A percentile compares a stretch with the other conserved stretches of the same genome.
phyloP scores from a whole-genome alignment of 2,113 vertebrate species.

The Nansenia antarctica region DNA sequence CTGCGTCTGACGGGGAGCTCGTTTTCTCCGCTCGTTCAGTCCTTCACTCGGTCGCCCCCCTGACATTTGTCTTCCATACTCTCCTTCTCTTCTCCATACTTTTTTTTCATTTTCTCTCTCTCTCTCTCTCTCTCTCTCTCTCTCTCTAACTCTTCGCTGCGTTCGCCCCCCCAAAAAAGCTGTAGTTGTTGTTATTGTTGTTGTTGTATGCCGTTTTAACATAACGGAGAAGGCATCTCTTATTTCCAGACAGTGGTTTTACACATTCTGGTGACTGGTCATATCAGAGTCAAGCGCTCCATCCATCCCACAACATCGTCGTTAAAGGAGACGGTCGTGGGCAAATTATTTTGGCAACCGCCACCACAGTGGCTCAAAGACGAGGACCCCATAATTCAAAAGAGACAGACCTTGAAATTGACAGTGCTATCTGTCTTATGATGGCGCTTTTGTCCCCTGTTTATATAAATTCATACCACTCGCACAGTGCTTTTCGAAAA shows the following conservation, averaged over 20 bases:
- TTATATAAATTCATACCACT: constrained; percentile 73
- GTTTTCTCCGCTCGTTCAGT: constrained; percentile 27
- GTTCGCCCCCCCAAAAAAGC: constrained; percentile 20
- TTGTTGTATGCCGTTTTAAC: no score
- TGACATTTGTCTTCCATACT: constrained; percentile 48
- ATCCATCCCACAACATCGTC: constrained; percentile 59
- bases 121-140: no score
- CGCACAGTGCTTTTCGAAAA: constrained; percentile 62
- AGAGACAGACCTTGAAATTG: constrained; percentile 74
- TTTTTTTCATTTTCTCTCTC: no score
- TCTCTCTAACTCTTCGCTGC: constrained; percentile 34
- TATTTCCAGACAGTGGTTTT: constrained; percentile 44
- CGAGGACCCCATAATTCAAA: constrained; percentile 67
- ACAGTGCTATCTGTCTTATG: constrained; percentile 68
- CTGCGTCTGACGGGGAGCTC: constrained; percentile 54
- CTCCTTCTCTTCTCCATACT: constrained; percentile 14
- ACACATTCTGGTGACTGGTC: constrained; percentile 44
- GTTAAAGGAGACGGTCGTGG: constrained; percentile 55
- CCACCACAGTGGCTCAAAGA: constrained; percentile 51
- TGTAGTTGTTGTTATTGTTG: no score
- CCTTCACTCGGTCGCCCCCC: constrained; percentile 2
- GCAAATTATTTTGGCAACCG: constrained; percentile 72
- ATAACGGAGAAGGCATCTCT: constrained; percentile 8
- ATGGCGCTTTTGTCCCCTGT: constrained; percentile 70
- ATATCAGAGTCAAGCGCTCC: constrained; percentile 29